Base-by-base conservation (phyloP, 1,140 invertebrate genomes). In the Drosophila dunni region DNA sequence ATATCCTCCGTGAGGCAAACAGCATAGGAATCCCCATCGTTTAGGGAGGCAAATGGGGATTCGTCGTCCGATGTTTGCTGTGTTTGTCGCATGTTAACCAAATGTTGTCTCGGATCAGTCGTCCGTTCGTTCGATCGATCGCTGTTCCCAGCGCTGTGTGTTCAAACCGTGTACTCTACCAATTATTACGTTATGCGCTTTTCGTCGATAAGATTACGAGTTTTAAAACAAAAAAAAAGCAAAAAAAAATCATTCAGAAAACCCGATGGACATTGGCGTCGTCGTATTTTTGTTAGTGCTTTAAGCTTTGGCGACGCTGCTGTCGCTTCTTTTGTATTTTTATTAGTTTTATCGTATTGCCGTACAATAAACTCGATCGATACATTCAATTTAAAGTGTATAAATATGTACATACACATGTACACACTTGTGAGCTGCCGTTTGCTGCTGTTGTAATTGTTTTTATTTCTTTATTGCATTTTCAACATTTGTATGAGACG, bases 1-100 rank as follows among this genome's bases (percentile, higher is more conserved):
- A 79, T 13, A 13, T 86, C 83, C 62, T 83, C 83, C 1, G 13
- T 50, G 7, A 79, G 66, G 45, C 69, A 78, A 9, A 56, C 73
- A 2, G 46, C 58, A 45, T 88, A 86, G 48, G 51, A 57, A 33
- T 29, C 17, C 3, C 44, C 13, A 5, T 42, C 36, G 6, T 58
- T 17, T 7, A 13, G 56, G 4, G 54, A 46, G 17, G 50, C 7
- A 5, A 48, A 58, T 24, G 60, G 42, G 11, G 9, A 4, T 5
- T 15, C 46, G 38, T 58, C 46, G 38, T 53, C 13, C 7, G 38
- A 11, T 20, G 45, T 8, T 9, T 60, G 66, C 46, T 45, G 15
- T 54, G 33, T 44, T 20, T 51, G 66, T 5, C 33, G 70, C 70
- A 67, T 67, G 34, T 51, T 51, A 15, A 34, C 3, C 46, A 38